These are phyloP conservation scores for Macrobrachium rosenbergii DNA, from an alignment of 1,140 invertebrate species.

Conservation along the genomic window DNA sequence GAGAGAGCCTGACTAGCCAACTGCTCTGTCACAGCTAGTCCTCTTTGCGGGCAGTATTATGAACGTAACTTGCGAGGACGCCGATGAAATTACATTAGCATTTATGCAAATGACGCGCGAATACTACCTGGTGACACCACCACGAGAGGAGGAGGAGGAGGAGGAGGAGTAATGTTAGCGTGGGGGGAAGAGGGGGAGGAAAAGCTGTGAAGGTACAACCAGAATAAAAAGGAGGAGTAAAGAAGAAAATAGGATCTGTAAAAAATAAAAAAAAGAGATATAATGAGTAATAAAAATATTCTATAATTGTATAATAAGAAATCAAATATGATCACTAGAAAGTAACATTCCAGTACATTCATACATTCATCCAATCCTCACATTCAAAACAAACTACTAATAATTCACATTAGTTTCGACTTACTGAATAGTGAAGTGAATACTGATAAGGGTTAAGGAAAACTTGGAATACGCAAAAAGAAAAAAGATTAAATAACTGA, in stretches of 20 bases:
- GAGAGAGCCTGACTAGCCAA: not conserved
- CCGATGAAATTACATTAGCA: too few relatives aligned
- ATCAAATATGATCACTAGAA: not conserved
- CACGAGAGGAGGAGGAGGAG: conserved; percentile 22
- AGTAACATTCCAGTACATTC: too few relatives aligned
- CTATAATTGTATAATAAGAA: not conserved
- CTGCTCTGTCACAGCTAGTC: too few relatives aligned
- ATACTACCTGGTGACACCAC: not conserved
- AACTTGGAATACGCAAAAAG: not conserved
- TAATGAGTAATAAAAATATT: not conserved
- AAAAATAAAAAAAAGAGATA: not conserved
- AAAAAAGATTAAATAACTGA: not conserved
- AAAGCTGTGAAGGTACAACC: not conserved
- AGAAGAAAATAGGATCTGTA: not conserved
- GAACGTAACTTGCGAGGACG: too few relatives aligned
- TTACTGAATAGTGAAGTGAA: too few relatives aligned
- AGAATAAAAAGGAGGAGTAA: conserved; percentile 1
- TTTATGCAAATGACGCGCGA: too few relatives aligned
- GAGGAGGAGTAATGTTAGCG: conserved; percentile 6
- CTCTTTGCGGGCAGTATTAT: too few relatives aligned
- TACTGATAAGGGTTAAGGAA: not conserved
- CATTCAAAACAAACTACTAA: too few relatives aligned
- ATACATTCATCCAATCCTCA: too few relatives aligned
- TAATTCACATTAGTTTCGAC: too few relatives aligned
- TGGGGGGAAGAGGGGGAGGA: conserved; percentile 16